phyloP scores from a whole-genome alignment of 2,113 vertebrate genomes.

The Corvus moneduloides region DNA sequence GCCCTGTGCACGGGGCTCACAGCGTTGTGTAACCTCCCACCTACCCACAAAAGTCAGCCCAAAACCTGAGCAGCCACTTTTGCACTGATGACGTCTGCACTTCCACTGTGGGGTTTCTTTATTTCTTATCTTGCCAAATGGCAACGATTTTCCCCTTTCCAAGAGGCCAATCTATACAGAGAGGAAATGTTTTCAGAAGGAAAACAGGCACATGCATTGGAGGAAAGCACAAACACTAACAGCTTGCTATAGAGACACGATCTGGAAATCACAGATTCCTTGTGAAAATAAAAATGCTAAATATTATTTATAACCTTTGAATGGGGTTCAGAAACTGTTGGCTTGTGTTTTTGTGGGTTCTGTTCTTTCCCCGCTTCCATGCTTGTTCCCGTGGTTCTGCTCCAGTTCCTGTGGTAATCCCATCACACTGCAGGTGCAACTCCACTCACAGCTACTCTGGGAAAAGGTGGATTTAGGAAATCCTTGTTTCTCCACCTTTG shows the following conservation, averaged over 20 bases:
- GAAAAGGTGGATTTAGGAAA: background rate
- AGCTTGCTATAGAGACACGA: slow-evolving; percentile 3
- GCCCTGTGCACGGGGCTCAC: background rate
- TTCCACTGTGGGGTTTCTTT: background rate
- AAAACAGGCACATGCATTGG: background rate
- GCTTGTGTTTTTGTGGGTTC: background rate
- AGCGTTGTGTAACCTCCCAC: background rate
- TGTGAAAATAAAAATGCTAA: background rate
- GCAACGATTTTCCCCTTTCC: background rate
- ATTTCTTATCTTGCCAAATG: background rate
- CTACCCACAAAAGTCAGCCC: accelerated
- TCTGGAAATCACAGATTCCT: slow-evolving; percentile 36
- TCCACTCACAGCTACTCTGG: background rate
- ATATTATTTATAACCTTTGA: background rate
- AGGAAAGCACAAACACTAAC: slow-evolving; percentile 25
- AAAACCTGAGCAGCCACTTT: background rate
- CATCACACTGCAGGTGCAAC: background rate
- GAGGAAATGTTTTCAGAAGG: background rate
- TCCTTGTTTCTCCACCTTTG: background rate
- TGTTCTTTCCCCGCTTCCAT: background rate
- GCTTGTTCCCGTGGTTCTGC: background rate
- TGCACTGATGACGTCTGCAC: background rate
- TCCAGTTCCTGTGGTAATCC: background rate
- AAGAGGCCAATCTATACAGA: background rate
- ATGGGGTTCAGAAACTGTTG: background rate